A percentile compares a stretch with the other conserved stretches of the same genome.
phyloP scores from a whole-genome alignment of 2,797 vertebrate species.

The Malacoctenus gilli region DNA sequence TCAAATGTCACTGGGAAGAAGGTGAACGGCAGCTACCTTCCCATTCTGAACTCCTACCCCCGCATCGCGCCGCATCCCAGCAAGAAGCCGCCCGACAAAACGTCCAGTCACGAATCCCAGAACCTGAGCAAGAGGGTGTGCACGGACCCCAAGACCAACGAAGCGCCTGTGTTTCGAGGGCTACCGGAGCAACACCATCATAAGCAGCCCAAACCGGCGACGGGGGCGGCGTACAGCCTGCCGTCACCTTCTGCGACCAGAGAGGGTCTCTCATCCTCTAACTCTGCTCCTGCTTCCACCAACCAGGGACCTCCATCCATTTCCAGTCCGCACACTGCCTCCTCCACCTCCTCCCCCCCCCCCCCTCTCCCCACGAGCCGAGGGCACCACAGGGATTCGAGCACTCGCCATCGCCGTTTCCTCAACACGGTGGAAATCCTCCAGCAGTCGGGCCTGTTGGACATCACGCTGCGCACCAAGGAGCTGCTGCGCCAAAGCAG shows the following conservation, averaged over 20 bases:
- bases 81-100: conserved; percentile 72
- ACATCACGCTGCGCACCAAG: conserved; percentile 78
- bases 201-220: conserved; percentile 45
- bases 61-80: conserved; percentile 77
- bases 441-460: conserved; percentile 75
- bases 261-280: conserved; percentile 27
- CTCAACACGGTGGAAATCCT: conserved; percentile 78
- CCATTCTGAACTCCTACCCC: conserved; percentile 78
- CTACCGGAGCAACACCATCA: conserved; percentile 29
- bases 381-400: conserved; percentile 33
- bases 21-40: conserved; percentile 62
- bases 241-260: conserved; percentile 34
- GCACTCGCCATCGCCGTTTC: conserved; percentile 68
- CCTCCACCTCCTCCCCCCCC: conserved; percentile 13
- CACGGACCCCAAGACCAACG: conserved; percentile 55
- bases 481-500: conserved; percentile 77
- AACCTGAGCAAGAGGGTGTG: conserved; percentile 74
- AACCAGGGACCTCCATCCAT: conserved; percentile 40
- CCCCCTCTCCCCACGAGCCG: conserved; percentile 29
- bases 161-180: conserved; percentile 25
- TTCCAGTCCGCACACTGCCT: conserved; percentile 27
- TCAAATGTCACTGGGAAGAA: conserved; percentile 44
- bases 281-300: conserved; percentile 32
- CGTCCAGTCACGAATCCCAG: conserved; percentile 48
- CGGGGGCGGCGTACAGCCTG: too few relatives aligned